A percentile compares a stretch with the other conserved stretches of the same genome.
Evolutionary conservation across 2,888 invertebrate species (phyloP).

Genomic region (Chloroclysta siterata): DNA sequence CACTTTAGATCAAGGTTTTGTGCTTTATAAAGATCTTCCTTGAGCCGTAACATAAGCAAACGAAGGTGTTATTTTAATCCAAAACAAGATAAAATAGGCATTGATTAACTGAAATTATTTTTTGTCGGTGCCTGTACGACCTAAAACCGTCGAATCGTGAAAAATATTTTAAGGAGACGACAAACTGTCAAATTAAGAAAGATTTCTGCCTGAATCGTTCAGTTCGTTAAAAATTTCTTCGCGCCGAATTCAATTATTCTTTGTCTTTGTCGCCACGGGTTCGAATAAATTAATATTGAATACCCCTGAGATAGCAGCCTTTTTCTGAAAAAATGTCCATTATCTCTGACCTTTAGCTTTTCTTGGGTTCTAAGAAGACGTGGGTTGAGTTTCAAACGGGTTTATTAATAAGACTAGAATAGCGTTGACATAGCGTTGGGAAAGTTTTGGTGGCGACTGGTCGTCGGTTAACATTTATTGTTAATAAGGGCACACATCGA

Average conservation of each 20-base stretch:
- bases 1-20: no score
- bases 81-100: no score
- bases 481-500: background rate
- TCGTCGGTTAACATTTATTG: no score
- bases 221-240: slow-evolving; percentile 7
- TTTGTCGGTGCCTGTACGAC: background rate
- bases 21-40: no score
- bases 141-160: background rate
- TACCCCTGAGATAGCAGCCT: slow-evolving; percentile 10
- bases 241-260: slow-evolving; percentile 17
- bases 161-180: background rate
- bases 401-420: slow-evolving; percentile 3
- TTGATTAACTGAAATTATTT: no score
- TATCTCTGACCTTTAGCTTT: slow-evolving; percentile 30
- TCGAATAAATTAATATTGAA: slow-evolving; percentile 19
- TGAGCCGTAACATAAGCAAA: no score
- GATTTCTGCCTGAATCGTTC: background rate
- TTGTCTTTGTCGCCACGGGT: slow-evolving; percentile 19
- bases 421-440: background rate
- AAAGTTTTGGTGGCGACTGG: background rate
- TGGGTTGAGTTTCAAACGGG: slow-evolving; percentile 19
- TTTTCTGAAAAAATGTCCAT: slow-evolving; percentile 18
- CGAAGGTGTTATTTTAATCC: no score
- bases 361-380: slow-evolving; percentile 10
- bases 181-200: background rate